A percentile compares a stretch with the other conserved stretches of the same genome.
Conservation (phyloP, 2,888 invertebrate species). For the Omphaloscelis lunosa region DNA sequence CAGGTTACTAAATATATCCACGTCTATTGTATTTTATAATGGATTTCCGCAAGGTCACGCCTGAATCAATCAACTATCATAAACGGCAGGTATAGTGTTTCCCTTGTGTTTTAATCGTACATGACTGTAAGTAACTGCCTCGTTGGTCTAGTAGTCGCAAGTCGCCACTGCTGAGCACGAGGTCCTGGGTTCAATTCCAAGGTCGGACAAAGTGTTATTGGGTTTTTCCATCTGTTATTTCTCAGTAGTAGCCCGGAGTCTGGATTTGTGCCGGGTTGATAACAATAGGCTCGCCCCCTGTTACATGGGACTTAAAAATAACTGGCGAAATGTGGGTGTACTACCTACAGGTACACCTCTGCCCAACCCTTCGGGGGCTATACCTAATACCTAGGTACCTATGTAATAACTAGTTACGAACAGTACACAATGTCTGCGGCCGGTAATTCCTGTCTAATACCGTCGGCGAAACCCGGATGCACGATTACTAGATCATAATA, state of each 20-base stretch:
- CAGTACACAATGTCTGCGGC: constrained; percentile 14
- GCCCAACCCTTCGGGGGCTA: not conserved
- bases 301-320: no score
- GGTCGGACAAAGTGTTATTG: no score
- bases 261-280: no score
- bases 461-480: constrained; percentile 12
- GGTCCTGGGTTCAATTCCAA: not conserved
- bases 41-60: no score
- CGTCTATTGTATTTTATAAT: no score
- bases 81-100: not conserved
- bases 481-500: constrained; percentile 50
- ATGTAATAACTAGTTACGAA: not conserved
- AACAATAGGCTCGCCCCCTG: no score
- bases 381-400: not conserved
- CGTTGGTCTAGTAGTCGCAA: not conserved
- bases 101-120: not conserved
- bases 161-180: not conserved
- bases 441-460: constrained; percentile 29
- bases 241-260: no score
- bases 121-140: not conserved
- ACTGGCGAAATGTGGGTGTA: no score
- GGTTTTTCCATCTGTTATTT: no score
- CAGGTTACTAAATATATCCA: no score
- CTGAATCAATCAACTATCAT: no score
- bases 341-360: not conserved